Evolutionary conservation across 2,797 vertebrate genomes (phyloP).

Genomic region (Pteropus rufus): DNA sequence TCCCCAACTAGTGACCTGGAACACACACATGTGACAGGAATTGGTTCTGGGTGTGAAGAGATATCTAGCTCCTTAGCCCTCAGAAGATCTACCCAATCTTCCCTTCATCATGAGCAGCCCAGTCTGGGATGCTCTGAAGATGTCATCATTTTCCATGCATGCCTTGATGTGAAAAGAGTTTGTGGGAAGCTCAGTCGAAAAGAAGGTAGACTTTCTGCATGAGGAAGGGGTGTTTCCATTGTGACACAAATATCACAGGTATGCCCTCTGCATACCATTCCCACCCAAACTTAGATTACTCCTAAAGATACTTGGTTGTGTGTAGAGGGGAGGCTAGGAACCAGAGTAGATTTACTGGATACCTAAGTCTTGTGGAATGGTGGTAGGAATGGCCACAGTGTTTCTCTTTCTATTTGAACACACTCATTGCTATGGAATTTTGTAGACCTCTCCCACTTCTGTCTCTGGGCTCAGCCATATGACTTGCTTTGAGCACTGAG

Average conservation of each 20-base stretch:
- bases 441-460: neutral
- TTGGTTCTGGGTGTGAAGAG: neutral
- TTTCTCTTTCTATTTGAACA: neutral
- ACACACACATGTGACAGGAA: neutral
- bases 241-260: neutral
- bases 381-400: neutral
- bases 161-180: neutral
- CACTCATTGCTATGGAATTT: neutral
- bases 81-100: neutral
- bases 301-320: neutral
- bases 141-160: neutral
- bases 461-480: neutral
- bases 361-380: neutral
- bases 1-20: neutral
- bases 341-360: neutral
- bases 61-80: neutral
- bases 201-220: neutral
- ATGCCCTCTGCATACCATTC: neutral
- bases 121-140: neutral
- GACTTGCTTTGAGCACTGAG: neutral
- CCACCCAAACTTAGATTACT: neutral
- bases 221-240: neutral
- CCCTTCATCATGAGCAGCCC: neutral
- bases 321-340: neutral
- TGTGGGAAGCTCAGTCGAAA: neutral